Evolutionary conservation across 2,888 invertebrate genomes (phyloP), one percentile per base, ranked within the genome.

Genomic region (Phaonia tiefii): DNA sequence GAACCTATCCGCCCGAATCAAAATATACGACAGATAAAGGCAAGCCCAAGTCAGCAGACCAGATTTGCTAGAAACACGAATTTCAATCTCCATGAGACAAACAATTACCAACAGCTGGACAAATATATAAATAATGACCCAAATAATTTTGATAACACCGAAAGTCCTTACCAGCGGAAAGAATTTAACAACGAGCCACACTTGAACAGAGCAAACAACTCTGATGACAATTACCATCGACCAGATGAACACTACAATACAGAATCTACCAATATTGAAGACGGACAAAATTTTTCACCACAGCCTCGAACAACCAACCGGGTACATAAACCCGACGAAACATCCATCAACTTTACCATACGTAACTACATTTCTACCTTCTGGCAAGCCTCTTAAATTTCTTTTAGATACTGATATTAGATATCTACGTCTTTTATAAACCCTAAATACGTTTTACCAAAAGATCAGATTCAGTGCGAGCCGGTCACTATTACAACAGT

Each of bases 331-430:
- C n/a, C n/a, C n/a, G n/a, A n/a, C n/a, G n/a, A n/a, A n/a, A n/a
- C n/a, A n/a, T n/a, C n/a, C n/a, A n/a, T n/a, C n/a, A 8, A 31
- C 4, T 31, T 31, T 31, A 31, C 20, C 17, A 39, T 22, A 66
- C 60, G 46, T 75, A 67, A 13, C 58, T 67, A n/a, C n/a, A n/a
- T 20, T 60, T 67, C 5, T 69, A 63, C 26, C 60, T 69, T 39
- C 22, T 26, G 75, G 65, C 17, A 37, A 51, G 17, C 22, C 54
- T 46, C 17, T 75, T 17, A 70, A 51, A 42, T 26, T 75, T 46
- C 66, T 77, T 11, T 71, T 77, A 10, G 65, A 75, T 51, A 75
- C 75, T 13, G 51, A 51, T n/a, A n/a, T n/a, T n/a, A n/a, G 60
- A 39, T 44, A 71, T 56, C 20, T 77, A 69, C 20, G 49, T 49